Evolutionary conservation across 2,797 vertebrate species (phyloP).

Genomic region (Corythornis leucogaster): DNA sequence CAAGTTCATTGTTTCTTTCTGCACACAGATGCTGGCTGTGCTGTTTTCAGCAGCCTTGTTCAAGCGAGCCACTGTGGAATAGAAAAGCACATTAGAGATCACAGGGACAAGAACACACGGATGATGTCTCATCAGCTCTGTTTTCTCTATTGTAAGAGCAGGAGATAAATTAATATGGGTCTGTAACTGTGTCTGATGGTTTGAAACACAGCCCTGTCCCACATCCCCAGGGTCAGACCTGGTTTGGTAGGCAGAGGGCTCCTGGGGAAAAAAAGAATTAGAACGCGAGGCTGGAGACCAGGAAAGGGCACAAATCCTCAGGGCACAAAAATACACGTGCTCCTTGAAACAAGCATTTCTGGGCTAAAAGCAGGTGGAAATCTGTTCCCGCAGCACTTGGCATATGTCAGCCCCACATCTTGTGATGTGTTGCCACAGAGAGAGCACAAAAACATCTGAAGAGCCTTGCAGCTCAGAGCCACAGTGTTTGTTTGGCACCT

Average conservation of each 20-base stretch:
- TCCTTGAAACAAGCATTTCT: not conserved
- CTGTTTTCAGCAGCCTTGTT: conserved; percentile 30
- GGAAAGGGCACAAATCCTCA: not conserved
- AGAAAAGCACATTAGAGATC: conserved; percentile 24
- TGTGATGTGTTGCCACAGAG: not conserved
- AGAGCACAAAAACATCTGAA: rapidly evolving
- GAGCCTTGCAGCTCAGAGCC: not conserved
- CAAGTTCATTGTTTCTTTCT: conserved; percentile 29
- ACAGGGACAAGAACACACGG: not conserved
- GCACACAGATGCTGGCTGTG: conserved; percentile 47
- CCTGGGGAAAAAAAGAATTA: not conserved
- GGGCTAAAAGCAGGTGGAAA: not conserved
- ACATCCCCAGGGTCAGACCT: not conserved
- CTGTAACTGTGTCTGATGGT: not conserved
- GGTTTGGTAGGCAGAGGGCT: not conserved
- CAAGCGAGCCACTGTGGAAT: not conserved
- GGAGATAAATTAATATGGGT: not conserved
- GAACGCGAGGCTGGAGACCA: not conserved
- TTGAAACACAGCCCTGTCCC: not conserved
- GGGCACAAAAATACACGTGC: not conserved
- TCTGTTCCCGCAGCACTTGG: rapidly evolving
- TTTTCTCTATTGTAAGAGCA: not conserved
- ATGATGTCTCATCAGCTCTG: not conserved
- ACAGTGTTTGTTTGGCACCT: rapidly evolving
- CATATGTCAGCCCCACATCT: not conserved